phyloP scores from a whole-genome alignment of 2,888 invertebrate genomes.

The Aphidius colemani region DNA sequence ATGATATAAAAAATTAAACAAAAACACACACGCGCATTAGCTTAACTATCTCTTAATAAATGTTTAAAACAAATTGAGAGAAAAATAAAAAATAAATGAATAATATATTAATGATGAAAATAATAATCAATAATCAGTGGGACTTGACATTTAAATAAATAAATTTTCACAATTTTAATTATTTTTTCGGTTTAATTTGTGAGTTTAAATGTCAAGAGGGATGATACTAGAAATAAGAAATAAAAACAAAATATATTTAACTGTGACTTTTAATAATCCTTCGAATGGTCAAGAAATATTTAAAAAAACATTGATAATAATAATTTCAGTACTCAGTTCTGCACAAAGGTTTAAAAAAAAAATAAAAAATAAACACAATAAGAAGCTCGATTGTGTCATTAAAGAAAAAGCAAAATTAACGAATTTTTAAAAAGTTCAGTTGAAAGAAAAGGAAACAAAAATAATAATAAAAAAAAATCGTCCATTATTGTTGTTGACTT shows the following conservation, averaged over 20 bases:
- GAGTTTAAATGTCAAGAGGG: conserved; percentile 27
- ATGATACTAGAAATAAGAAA: conserved; percentile 33
- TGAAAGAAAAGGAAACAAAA: conserved; percentile 21
- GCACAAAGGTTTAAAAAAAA: conserved; percentile 45
- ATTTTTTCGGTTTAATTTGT: conserved; percentile 17
- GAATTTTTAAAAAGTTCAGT: conserved; percentile 1
- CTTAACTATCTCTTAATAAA: conserved; percentile 50
- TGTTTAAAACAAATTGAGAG: conserved; percentile 37
- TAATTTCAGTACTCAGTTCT: conserved; percentile 43
- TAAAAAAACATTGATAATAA: conserved; percentile 40
- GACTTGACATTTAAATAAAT: neutral
- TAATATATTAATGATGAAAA: conserved; percentile 25
- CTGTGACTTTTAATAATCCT: conserved; percentile 54
- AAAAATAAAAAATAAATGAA: conserved; percentile 20
- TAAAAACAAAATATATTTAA: conserved; percentile 44
- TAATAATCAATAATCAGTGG: neutral
- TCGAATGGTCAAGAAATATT: conserved; percentile 32
- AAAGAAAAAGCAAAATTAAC: conserved; percentile 32
- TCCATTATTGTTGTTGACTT: conserved; percentile 15
- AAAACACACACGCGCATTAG: conserved; percentile 39
- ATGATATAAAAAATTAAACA: conserved; percentile 24
- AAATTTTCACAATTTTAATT: neutral
- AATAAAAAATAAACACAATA: conserved; percentile 35
- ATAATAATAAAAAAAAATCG: conserved; percentile 8
- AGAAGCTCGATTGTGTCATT: conserved; percentile 47